phyloP scores from a whole-genome alignment of 1,140 invertebrate genomes.

The Oryctes rhinoceros region DNA sequence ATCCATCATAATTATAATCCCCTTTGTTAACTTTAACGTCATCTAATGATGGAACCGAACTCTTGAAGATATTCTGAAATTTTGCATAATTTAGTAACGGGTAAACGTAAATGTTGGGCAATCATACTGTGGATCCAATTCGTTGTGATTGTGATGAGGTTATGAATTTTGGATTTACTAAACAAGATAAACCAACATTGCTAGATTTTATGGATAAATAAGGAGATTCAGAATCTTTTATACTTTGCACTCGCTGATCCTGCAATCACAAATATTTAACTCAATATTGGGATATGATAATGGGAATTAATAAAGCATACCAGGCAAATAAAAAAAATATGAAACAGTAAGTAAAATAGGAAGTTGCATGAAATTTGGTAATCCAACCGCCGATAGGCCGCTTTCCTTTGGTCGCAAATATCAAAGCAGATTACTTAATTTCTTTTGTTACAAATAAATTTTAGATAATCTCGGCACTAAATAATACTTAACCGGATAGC shows the following conservation, averaged over 20 bases:
- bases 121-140: background rate
- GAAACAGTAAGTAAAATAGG: no score
- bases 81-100: background rate
- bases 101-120: background rate
- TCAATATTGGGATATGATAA: background rate
- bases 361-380: no score
- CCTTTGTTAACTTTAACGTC: background rate
- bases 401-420: no score
- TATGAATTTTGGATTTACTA: constrained; percentile 45
- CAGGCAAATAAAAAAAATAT: no score
- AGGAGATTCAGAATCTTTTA: constrained; percentile 47
- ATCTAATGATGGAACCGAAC: background rate
- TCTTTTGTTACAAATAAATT: no score
- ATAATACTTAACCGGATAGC: no score
- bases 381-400: no score
- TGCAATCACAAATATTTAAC: constrained; percentile 38
- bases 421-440: no score
- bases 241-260: constrained; percentile 43
- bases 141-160: background rate
- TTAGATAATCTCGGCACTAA: no score
- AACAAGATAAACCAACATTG: constrained; percentile 45
- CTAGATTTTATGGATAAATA: constrained; percentile 46
- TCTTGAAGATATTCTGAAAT: constrained; percentile 23
- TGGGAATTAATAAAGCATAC: no score
- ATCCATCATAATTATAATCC: constrained; percentile 49